These are phyloP conservation scores for Sebastiscus tertius DNA, from an alignment of 2,797 vertebrate species.

Conservation along the genomic window DNA sequence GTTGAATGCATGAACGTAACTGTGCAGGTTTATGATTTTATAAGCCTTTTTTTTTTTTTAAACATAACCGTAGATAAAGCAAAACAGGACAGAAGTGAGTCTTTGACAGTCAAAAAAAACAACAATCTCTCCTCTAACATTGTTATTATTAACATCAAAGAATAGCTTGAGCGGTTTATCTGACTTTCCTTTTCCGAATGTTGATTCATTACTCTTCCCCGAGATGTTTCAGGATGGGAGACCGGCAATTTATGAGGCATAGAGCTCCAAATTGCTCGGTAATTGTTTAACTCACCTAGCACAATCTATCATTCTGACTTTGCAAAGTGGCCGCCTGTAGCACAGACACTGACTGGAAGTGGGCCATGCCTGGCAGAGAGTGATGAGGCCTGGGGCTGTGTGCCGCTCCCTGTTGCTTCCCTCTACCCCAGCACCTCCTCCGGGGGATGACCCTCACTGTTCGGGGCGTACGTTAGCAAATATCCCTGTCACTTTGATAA, in stretches of 20 bases:
- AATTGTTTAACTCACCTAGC: slow-evolving; percentile 78
- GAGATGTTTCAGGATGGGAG: slow-evolving; percentile 49
- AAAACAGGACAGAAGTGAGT: not conserved
- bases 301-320: slow-evolving; percentile 80
- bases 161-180: slow-evolving; percentile 21
- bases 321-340: slow-evolving; percentile 55
- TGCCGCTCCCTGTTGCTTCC: slow-evolving; percentile 41
- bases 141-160: slow-evolving; percentile 40
- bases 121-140: slow-evolving; percentile 14
- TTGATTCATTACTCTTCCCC: slow-evolving; percentile 61
- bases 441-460: slow-evolving; percentile 36
- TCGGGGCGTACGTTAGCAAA: slow-evolving; percentile 46
- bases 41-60: not conserved
- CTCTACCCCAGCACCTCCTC: slow-evolving; percentile 1
- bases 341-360: slow-evolving; percentile 62
- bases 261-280: slow-evolving; percentile 67
- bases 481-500: slow-evolving; percentile 57
- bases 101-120: slow-evolving; percentile 1
- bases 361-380: slow-evolving; percentile 72
- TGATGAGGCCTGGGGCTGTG: slow-evolving; percentile 67
- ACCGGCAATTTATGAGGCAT: slow-evolving; percentile 61
- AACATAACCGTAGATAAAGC: not conserved
- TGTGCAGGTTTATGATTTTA: not conserved
- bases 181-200: slow-evolving; percentile 38
- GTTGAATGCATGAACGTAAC: not conserved